phyloP scores from a whole-genome alignment of 1,140 invertebrate genomes.

The Teleopsis dalmanni region DNA sequence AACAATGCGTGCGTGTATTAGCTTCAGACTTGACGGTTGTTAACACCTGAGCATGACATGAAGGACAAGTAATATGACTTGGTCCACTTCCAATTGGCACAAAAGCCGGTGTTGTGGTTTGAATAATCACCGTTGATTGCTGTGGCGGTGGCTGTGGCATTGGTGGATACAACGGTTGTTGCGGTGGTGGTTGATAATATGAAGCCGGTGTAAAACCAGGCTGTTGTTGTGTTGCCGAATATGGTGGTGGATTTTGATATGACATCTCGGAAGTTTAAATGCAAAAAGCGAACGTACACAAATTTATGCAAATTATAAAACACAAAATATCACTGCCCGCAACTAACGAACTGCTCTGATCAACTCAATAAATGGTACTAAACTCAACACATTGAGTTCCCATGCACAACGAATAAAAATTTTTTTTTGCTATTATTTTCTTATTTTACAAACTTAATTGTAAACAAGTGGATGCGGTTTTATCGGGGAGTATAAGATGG shows the following conservation, averaged over 20 bases:
- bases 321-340: too few species aligned
- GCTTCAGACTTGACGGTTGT: constrained; percentile 49
- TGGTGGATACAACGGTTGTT: constrained; percentile 22
- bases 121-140: constrained; percentile 45
- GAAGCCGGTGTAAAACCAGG: constrained; percentile 15
- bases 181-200: constrained; percentile 24
- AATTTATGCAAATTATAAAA: too few species aligned
- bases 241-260: constrained; percentile 48
- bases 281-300: neutral
- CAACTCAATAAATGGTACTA: too few species aligned
- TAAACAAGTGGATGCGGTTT: too few species aligned
- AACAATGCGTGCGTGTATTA: constrained; percentile 53
- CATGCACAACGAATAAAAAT: too few species aligned
- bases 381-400: too few species aligned
- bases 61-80: constrained; percentile 48
- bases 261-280: neutral
- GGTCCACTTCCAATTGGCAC: constrained; percentile 45
- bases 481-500: too few species aligned
- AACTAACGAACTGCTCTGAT: too few species aligned
- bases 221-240: constrained; percentile 39
- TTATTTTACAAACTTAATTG: too few species aligned
- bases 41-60: constrained; percentile 49
- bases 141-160: constrained; percentile 23
- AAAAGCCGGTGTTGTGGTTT: constrained; percentile 33
- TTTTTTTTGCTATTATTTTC: too few species aligned